Evolutionary conservation across 2,797 vertebrate species (phyloP), one percentile per base, ranked within the genome.

Genomic region (Acomys russatus): DNA sequence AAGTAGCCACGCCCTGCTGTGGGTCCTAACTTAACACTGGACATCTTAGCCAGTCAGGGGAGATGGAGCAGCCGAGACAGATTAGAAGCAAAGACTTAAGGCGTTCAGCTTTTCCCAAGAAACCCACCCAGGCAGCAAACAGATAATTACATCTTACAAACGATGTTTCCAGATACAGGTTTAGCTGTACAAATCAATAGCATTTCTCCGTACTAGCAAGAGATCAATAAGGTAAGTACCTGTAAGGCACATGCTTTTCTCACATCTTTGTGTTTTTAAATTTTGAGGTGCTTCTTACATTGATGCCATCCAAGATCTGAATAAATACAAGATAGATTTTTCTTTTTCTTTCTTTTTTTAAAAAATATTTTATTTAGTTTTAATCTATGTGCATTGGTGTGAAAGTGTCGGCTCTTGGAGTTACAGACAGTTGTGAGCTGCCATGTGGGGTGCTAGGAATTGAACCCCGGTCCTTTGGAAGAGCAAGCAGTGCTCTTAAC

Each of bases 201-300:
- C 59, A 10, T 86, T 83, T 86, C 66, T 96, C 64, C 44, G 38
- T 12, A 44, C 71, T n/a, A 11, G 30, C 71, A 96, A 68, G 79
- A 94, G 92, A 83, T 86, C 92, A 56, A 85, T 3, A 79, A 66
- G 59, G 86, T 7, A 87, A 92, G 88, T 56, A 77, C 73, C 49
- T 76, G 25, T 28, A 93, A 91, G 9, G 77, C 74, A 66, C 44
- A 76, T 38, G 9, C 61, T 93, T 76, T 11, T 87, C 54, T 54
- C 82, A 90, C 63, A 71, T 93, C 93, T 89, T 90, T 77, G 90
- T 82, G 68, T 88, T 10, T 92, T 38, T 96, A 91, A 95, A 95
- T 89, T 87, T 38, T 59, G 76, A 11, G 30, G 88, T 63, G 28
- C 38, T 54, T 83, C 83, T 79, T 83, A 79, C 22, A 79, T 0